Percentiles rank a stretch among this genome's conserved stretches.
Conservation (phyloP, 2,888 invertebrate genomes). For the Monoplex corrugatus region DNA sequence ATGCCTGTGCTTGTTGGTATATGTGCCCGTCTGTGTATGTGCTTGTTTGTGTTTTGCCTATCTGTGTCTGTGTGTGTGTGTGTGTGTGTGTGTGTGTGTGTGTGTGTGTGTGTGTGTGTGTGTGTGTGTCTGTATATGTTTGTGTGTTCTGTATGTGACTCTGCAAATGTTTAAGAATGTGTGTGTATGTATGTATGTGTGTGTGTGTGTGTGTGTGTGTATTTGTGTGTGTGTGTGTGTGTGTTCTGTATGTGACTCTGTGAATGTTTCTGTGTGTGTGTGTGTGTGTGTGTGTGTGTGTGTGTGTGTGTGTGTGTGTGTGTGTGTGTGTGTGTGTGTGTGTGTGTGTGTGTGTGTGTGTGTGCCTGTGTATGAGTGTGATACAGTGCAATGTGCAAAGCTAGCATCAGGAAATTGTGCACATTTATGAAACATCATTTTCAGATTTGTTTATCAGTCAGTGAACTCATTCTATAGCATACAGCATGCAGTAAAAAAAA, state of each 20-base stretch:
- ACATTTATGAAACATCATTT: no score
- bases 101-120: constrained; percentile 10
- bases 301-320: neutral
- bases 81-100: no score
- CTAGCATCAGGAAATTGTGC: no score
- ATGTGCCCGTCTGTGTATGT: no score
- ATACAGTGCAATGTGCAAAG: no score
- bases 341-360: neutral
- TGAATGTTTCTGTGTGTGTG: neutral
- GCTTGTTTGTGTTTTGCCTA: no score
- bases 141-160: neutral
- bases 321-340: constrained; percentile 7
- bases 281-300: no score
- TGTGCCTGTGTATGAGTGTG: neutral
- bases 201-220: neutral
- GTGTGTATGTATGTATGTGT: neutral
- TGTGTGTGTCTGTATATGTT: neutral
- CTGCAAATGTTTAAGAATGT: neutral
- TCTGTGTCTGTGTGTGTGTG: no score
- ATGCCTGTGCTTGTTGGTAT: no score
- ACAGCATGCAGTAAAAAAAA: no score
- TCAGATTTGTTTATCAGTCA: no score
- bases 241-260: neutral
- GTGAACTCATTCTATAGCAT: no score
- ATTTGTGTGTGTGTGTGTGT: neutral